Conservation (phyloP, 30 jellyfish, hydroid and myxozoan species). For the Turritopsis dohrnii region DNA sequence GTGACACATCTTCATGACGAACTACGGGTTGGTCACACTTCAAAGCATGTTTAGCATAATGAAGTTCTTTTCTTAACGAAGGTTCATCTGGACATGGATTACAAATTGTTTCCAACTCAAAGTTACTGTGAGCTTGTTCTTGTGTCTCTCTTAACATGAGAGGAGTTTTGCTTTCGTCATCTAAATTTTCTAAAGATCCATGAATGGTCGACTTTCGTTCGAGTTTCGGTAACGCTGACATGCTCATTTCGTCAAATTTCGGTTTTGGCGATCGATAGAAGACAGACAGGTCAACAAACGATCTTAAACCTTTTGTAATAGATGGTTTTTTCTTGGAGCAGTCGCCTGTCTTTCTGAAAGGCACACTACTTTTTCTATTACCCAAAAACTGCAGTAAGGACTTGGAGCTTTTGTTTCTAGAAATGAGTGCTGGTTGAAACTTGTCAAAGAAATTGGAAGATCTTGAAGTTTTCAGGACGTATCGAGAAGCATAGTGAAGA, state of each 20-base stretch:
- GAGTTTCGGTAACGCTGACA: background rate
- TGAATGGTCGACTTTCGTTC: constrained; percentile 21
- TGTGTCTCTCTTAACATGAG: background rate
- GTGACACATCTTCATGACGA: background rate
- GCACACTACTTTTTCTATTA: background rate
- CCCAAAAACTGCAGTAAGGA: background rate
- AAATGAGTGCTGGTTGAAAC: background rate
- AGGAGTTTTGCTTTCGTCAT: background rate
- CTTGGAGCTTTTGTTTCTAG: background rate
- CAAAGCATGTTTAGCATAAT: background rate
- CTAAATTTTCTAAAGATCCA: constrained; percentile 20
- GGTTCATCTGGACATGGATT: background rate
- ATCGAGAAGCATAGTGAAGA: constrained; percentile 90
- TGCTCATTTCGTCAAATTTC: background rate
- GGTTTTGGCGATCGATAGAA: background rate
- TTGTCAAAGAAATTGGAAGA: background rate
- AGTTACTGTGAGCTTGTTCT: background rate
- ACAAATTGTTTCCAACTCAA: background rate
- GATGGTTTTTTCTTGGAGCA: background rate
- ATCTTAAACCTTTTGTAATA: constrained; percentile 18
- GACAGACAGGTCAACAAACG: background rate
- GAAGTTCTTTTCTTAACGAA: background rate
- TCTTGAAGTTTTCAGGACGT: constrained; percentile 39
- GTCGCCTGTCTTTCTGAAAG: background rate
- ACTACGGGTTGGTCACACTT: background rate